Evolutionary conservation across 2,888 invertebrate genomes (phyloP).

Genomic region (Arge pagana): DNA sequence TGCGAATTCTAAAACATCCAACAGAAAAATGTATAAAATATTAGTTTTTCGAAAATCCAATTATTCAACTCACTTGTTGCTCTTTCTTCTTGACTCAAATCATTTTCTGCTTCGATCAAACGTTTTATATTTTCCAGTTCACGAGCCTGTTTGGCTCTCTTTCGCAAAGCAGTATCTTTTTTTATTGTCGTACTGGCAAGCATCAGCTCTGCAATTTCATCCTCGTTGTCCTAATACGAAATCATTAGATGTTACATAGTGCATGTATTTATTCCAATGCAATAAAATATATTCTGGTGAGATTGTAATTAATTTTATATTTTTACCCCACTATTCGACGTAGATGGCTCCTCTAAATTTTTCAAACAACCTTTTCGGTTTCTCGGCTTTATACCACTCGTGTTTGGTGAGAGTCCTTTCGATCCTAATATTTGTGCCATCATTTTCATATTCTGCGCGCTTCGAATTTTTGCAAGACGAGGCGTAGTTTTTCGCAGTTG

Average conservation of each 20-base stretch:
- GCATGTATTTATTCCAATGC: neutral
- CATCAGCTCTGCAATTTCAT: conserved; percentile 65
- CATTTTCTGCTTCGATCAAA: conserved; percentile 60
- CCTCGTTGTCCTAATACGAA: conserved; percentile 60
- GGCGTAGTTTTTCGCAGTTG: conserved; percentile 51
- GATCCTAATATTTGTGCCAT: conserved; percentile 49
- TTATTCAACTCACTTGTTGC: conserved; percentile 57
- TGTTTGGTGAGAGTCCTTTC: conserved; percentile 40
- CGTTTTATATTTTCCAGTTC: conserved; percentile 61
- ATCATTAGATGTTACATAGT: conserved; percentile 2
- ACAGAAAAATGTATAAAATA: neutral
- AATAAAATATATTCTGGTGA: conserved; percentile 12
- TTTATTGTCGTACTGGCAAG: conserved; percentile 62
- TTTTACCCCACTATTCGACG: conserved; percentile 40
- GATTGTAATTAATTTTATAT: conserved; percentile 15
- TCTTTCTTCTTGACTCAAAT: conserved; percentile 58
- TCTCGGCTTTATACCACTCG: conserved; percentile 37
- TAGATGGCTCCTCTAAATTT: conserved; percentile 32
- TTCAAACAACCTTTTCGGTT: conserved; percentile 40
- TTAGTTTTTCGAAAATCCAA: conserved; percentile 11
- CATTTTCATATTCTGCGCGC: conserved; percentile 55
- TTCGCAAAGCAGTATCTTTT: conserved; percentile 54
- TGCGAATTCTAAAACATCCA: conserved; percentile 54
- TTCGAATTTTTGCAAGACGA: conserved; percentile 52
- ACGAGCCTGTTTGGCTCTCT: conserved; percentile 60